phyloP scores from a whole-genome alignment of 2,113 vertebrate species.

The Litocranius walleri region DNA sequence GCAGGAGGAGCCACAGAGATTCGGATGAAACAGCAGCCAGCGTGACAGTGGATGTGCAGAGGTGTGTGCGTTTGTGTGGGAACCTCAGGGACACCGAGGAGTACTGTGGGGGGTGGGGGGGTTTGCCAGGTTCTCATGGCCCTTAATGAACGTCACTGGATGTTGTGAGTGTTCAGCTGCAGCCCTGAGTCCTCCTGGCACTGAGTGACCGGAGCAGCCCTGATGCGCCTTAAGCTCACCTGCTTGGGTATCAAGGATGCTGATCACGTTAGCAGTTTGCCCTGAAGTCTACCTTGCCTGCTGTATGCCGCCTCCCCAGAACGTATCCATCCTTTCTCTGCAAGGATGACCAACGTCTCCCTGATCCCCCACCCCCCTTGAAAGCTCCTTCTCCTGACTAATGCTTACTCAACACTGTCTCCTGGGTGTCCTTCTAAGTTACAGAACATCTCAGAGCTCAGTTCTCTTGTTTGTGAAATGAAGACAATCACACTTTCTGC shows the following conservation, averaged over 20 bases:
- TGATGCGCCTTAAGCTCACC: neutral
- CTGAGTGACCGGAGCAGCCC: neutral
- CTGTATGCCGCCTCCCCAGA: neutral
- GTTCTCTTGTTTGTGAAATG: neutral
- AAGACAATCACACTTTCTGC: neutral
- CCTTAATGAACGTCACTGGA: neutral
- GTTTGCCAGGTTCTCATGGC: neutral
- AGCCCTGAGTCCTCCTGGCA: neutral
- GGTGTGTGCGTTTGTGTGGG: neutral
- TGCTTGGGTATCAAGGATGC: neutral
- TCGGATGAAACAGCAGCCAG: neutral
- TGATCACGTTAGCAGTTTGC: neutral
- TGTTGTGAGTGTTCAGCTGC: neutral
- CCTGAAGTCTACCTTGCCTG: neutral
- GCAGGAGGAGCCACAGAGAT: neutral
- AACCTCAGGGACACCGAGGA: neutral
- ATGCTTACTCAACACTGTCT: neutral
- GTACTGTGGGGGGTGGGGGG: neutral
- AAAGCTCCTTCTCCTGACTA: neutral
- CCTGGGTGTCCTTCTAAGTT: neutral
- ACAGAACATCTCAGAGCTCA: neutral
- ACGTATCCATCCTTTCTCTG: neutral
- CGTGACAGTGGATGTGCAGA: neutral
- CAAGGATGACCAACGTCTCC: neutral
- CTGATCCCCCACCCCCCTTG: fast-evolving